Conservation (phyloP, 2,797 vertebrate genomes). For the Leuciscus waleckii region DNA sequence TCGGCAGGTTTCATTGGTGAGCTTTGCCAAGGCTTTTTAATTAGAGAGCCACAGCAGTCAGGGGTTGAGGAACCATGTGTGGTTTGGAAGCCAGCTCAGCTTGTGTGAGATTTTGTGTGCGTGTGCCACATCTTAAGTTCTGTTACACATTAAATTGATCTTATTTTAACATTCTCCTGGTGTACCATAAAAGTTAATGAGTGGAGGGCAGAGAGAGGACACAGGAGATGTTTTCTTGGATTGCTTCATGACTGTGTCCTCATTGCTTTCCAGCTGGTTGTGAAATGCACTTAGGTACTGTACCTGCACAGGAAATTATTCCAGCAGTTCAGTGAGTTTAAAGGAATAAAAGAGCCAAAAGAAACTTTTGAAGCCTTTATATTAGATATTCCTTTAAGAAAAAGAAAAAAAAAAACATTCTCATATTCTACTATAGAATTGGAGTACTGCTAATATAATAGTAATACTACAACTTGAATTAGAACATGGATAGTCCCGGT, state of each 20-base stretch:
- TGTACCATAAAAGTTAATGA: slow-evolving; percentile 33
- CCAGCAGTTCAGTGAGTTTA: slow-evolving; percentile 46
- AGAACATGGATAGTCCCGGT: neutral
- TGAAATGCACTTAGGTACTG: slow-evolving; percentile 10
- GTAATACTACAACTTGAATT: neutral
- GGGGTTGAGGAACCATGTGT: neutral
- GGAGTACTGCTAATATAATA: neutral
- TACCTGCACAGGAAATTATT: slow-evolving; percentile 49
- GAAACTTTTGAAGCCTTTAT: neutral
- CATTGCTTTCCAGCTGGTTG: slow-evolving; percentile 3
- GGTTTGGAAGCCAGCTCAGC: slow-evolving; percentile 10
- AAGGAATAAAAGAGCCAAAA: slow-evolving; percentile 32
- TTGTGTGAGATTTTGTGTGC: slow-evolving; percentile 6
- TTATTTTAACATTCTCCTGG: slow-evolving; percentile 10
- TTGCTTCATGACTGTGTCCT: slow-evolving; percentile 2
- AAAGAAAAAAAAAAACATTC: too few relatives aligned
- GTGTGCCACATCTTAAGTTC: slow-evolving; percentile 1
- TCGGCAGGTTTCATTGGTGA: slow-evolving; percentile 5
- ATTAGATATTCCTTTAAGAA: neutral
- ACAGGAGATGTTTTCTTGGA: slow-evolving; percentile 19
- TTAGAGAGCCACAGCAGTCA: slow-evolving; percentile 6
- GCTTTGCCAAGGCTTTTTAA: slow-evolving; percentile 23
- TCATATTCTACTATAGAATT: neutral
- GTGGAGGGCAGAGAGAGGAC: slow-evolving; percentile 12
- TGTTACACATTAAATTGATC: slow-evolving; percentile 18